Evolutionary conservation across 1,140 invertebrate genomes (phyloP).

Genomic region (Drosophila sechellia): DNA sequence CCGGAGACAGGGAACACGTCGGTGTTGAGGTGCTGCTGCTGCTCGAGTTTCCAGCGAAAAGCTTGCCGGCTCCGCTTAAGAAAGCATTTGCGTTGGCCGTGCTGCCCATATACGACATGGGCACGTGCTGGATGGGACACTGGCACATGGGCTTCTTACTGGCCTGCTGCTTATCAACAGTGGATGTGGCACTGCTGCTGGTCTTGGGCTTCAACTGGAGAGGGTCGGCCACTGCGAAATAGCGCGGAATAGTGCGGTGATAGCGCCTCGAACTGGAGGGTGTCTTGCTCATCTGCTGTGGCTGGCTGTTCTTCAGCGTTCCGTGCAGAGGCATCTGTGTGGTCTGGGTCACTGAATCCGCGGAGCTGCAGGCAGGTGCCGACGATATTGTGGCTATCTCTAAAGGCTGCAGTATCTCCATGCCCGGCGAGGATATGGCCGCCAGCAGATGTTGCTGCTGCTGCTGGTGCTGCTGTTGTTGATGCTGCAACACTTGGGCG

Average conservation of each 20-base stretch:
- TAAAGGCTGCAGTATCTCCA: conserved; percentile 61
- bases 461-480: conserved; percentile 36
- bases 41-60: conserved; percentile 48
- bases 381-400: conserved; percentile 68
- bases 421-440: conserved; percentile 47
- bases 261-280: conserved; percentile 79
- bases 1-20: conserved; percentile 54
- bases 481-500: conserved; percentile 37
- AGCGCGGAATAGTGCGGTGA: conserved; percentile 84
- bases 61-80: conserved; percentile 67
- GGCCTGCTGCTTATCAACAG: conserved; percentile 39
- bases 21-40: conserved; percentile 49
- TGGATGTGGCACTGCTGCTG: conserved; percentile 37
- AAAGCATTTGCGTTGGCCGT: conserved; percentile 73
- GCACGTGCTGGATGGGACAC: conserved; percentile 84
- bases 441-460: conserved; percentile 49
- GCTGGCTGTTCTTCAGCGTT: conserved; percentile 52
- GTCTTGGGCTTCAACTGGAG: conserved; percentile 68
- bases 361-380: conserved; percentile 35
- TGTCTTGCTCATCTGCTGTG: conserved; percentile 62
- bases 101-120: conserved; percentile 84
- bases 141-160: conserved; percentile 84
- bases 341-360: conserved; percentile 73
- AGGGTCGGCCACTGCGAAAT: conserved; percentile 79
- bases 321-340: conserved; percentile 58